These are phyloP conservation scores for Agriopis marginaria DNA, from an alignment of 2,888 invertebrate genomes.

Conservation along the genomic window DNA sequence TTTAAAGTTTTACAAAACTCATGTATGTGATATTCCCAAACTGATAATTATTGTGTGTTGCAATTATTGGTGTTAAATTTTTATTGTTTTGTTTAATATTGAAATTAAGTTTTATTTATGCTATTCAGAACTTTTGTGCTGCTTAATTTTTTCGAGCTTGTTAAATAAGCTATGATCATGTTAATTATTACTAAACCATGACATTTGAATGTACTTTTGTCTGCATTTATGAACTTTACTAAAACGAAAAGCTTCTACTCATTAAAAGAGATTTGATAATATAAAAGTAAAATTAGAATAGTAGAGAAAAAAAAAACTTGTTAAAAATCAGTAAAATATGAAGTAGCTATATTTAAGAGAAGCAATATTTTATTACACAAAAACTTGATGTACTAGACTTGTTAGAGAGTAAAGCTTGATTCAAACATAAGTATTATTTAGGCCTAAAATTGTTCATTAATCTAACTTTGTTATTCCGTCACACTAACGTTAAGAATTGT, in stretches of 20 bases:
- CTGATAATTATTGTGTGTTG: conserved; percentile 33
- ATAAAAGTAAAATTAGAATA: not conserved
- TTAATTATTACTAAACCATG: conserved; percentile 10
- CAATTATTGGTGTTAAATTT: conserved; percentile 21
- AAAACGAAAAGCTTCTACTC: not conserved
- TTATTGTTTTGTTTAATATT: conserved; percentile 35
- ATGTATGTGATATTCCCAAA: conserved; percentile 47
- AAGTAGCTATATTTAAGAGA: conserved; percentile 53
- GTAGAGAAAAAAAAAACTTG: not conserved
- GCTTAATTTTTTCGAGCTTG: conserved; percentile 10
- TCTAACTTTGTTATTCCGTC: conserved; percentile 47
- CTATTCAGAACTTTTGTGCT: conserved; percentile 6
- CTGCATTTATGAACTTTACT: conserved; percentile 19
- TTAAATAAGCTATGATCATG: not conserved
- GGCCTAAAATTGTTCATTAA: conserved; percentile 49
- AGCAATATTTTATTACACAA: conserved; percentile 63
- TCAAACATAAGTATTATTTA: conserved; percentile 41
- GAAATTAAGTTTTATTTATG: conserved; percentile 12
- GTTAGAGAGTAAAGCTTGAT: conserved; percentile 39
- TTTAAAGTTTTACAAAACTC: conserved; percentile 39
- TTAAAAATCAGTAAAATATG: not conserved
- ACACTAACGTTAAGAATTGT: conserved; percentile 41
- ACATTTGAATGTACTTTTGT: conserved; percentile 20
- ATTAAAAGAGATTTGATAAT: conserved; percentile 9
- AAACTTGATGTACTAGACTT: conserved; percentile 25